A percentile compares a stretch with the other conserved stretches of the same genome.
Conservation (phyloP, 2,113 vertebrate genomes). For the Ctenodactylus gundi region DNA sequence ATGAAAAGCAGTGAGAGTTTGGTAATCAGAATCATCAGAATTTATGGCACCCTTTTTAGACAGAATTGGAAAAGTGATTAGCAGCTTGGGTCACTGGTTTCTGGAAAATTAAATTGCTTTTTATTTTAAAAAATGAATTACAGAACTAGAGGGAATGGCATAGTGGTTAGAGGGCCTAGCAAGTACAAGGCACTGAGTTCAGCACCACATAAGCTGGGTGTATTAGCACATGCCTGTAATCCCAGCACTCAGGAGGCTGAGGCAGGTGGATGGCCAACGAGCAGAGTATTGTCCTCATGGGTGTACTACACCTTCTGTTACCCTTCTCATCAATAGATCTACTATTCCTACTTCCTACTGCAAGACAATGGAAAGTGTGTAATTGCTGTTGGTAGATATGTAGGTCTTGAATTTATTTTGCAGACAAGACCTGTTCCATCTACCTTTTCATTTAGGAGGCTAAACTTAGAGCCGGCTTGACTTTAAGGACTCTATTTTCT, state of each 20-base stretch:
- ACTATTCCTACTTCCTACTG: not conserved
- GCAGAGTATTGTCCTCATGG: not conserved
- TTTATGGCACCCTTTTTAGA: not conserved
- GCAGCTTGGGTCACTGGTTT: not conserved
- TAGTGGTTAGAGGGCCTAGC: too few relatives aligned
- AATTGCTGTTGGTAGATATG: slow-evolving; percentile 84
- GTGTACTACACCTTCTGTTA: not conserved
- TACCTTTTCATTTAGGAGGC: slow-evolving; percentile 89
- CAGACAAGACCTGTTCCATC: slow-evolving; percentile 87
- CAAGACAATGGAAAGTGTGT: not conserved
- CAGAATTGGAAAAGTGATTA: not conserved
- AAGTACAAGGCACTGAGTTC: too few relatives aligned
- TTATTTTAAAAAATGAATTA: slow-evolving; percentile 42
- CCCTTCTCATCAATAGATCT: not conserved
- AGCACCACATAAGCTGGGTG: too few relatives aligned
- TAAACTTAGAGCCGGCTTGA: slow-evolving; percentile 80
- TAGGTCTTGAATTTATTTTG: slow-evolving; percentile 82
- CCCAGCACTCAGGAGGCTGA: too few relatives aligned
- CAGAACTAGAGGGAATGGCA: too few relatives aligned
- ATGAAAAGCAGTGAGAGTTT: not conserved
- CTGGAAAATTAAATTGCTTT: slow-evolving; percentile 31
- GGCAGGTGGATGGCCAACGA: too few relatives aligned
- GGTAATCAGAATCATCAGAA: not conserved
- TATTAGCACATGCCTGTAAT: too few relatives aligned
- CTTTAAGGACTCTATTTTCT: slow-evolving; percentile 86